Percentiles rank a stretch among this genome's conserved stretches.
phyloP scores from a whole-genome alignment of 2,113 vertebrate genomes.

The Psophia crepitans region DNA sequence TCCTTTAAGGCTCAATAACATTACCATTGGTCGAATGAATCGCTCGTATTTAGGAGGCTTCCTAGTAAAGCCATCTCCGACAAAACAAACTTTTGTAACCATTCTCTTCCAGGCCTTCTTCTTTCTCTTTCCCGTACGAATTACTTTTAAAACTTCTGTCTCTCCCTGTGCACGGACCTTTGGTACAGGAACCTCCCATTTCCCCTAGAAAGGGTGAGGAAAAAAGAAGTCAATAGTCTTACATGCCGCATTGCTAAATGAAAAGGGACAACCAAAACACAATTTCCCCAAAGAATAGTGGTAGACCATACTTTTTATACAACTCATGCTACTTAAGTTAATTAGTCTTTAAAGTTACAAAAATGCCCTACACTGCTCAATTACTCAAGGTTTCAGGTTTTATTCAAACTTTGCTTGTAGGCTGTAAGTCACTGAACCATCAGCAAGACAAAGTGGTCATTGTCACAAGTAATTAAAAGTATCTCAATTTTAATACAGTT shows the following conservation, averaged over 20 bases:
- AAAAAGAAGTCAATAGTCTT: neutral
- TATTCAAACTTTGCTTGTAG: neutral
- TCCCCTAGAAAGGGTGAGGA: slow-evolving; percentile 67
- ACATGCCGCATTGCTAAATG: neutral
- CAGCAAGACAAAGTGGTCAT: neutral
- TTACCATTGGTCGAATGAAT: slow-evolving; percentile 98
- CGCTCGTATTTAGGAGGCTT: slow-evolving; percentile 98
- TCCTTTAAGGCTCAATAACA: neutral
- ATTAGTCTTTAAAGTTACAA: neutral
- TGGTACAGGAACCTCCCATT: slow-evolving; percentile 97
- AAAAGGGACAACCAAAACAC: neutral
- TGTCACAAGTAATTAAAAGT: neutral
- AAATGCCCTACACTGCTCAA: neutral
- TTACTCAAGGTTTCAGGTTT: neutral
- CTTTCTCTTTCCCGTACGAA: slow-evolving; percentile 94
- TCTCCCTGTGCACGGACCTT: slow-evolving; percentile 97
- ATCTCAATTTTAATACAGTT: neutral
- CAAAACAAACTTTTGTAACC: slow-evolving; percentile 98
- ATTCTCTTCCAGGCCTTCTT: slow-evolving; percentile 99
- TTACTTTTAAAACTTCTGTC: slow-evolving; percentile 94
- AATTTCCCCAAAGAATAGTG: neutral
- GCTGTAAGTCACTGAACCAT: neutral
- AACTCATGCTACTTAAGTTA: neutral
- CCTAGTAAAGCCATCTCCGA: slow-evolving; percentile 95
- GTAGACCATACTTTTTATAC: neutral